These are phyloP conservation scores for Dreissena polymorpha DNA, from an alignment of 1,140 invertebrate species.

Conservation along the genomic window DNA sequence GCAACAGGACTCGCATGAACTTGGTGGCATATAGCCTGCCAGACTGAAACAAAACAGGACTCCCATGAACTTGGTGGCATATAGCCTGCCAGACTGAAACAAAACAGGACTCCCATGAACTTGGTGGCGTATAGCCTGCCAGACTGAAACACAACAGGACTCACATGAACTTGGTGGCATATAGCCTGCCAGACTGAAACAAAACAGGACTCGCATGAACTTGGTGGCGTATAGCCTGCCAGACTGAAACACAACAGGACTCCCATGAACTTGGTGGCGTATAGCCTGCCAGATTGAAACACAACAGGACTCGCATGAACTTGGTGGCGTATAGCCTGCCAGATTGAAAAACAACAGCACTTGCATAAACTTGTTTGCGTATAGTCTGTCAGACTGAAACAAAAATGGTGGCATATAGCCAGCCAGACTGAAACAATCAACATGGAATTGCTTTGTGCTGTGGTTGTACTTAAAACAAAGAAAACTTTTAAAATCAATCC, in stretches of 20 bases:
- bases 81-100: slow-evolving; percentile 89
- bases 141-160: slow-evolving; percentile 89
- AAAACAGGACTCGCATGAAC: slow-evolving; percentile 91
- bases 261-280: slow-evolving; percentile 93
- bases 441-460: no score
- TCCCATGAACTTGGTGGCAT: slow-evolving; percentile 93
- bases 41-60: slow-evolving; percentile 89
- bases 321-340: slow-evolving; percentile 94
- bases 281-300: slow-evolving; percentile 89
- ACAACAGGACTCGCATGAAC: slow-evolving; percentile 91
- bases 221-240: slow-evolving; percentile 94
- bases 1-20: slow-evolving; percentile 91
- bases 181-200: slow-evolving; percentile 89
- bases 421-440: no score
- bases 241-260: slow-evolving; percentile 89
- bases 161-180: slow-evolving; percentile 93
- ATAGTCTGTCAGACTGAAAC: slow-evolving; percentile 90
- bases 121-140: slow-evolving; percentile 94
- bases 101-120: slow-evolving; percentile 91
- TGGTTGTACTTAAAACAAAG: no score
- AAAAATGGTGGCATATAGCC: not conserved
- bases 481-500: no score
- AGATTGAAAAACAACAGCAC: slow-evolving; percentile 89
- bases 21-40: slow-evolving; percentile 94
- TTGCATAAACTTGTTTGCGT: slow-evolving; percentile 93